Base-by-base conservation (phyloP, 2,113 vertebrate species). In the Tragulus kanchil region DNA sequence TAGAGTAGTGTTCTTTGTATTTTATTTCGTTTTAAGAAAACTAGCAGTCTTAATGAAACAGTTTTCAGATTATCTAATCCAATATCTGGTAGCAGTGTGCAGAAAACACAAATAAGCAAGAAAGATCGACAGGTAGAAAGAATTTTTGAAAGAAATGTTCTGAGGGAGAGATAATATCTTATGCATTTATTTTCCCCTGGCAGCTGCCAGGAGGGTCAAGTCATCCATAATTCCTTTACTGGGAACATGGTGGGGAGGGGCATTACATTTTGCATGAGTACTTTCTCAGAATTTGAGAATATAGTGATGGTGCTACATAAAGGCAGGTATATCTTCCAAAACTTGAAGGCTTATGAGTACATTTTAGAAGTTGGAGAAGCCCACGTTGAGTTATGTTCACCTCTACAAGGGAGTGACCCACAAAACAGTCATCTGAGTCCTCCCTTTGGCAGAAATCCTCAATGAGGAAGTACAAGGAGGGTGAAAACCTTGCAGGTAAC, bases 301-400 rank as follows among this genome's bases (percentile, higher is more conserved):
- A 6, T 25, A 15, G 10, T 50, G 26, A 16, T 67, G 8, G 19
- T 48, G 11, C 12, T 31, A 14, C 6, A 12, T 78, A 48, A 90
- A 85, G 84, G 92, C 59, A 77, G 17, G 36, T 73, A 25, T 77
- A 11, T 67, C 71, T 75, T n/a, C 62, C 65, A 62, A 36, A 8
- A 56, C 25, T 15, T 31, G 6, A 12, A 87, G 26, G 26, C 73
- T 61, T 58, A 14, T 11, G 62, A 88, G 64, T 81, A 54, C 42
- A 69, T 87, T 81, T 90, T 50, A 83, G 58, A 95, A 64, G 26
- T 85, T 45, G 36, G n/a, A 50, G 54, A 90, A 77, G 81, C 50
- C 12, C 64, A 58, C 71, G 19, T 36, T 64, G 23, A 78, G 8
- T 15, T 67, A 0, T 21, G 4, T 71, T 87, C 15, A 59, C 48